Evolutionary conservation across 2,797 vertebrate species (phyloP), one percentile per base, ranked within the genome.

Genomic region (Cossypha caffra): DNA sequence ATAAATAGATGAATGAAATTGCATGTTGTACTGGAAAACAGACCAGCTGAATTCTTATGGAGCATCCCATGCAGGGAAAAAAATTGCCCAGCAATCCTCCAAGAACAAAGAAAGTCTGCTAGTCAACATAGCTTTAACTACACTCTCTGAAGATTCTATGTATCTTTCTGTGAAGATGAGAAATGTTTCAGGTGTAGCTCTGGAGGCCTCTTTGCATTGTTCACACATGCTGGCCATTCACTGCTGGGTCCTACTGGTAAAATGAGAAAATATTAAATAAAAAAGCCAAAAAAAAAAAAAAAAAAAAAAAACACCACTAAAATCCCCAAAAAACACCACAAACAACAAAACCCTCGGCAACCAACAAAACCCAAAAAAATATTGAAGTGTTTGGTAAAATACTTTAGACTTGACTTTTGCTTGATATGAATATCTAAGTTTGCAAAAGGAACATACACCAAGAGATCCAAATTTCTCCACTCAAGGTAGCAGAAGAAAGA

Each of bases 141-240:
- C 0, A 1, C 14, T 50, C 20, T 52, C 37, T 50, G 29, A 61
- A 48, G 21, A 42, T 19, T 63, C 5, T 1, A 2, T 4, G 0
- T 31, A 5, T 31, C 48, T 69, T 61, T 54, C 33, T 29, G 42
- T 33, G 16, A 33, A 61, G n/a, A 62, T 43, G 14, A 86, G 38
- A 81, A 84, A 29, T 16, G 10, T 48, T 31, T 76, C 71, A 73
- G 47, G 10, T 54, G 20, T 25, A 51, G 50, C 24, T 76, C 29
- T 73, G 42, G 11, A 25, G 48, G 15, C 9, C 33, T 64, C 28
- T 37, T 17, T 77, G 18, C 35, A 63, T 2, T 64, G n/a, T 21
- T 67, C 14, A 86, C 18, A 86, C 14, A 43, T 16, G 7, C 13
- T 57, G 45, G 47, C 40, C 47, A 73, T 17, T 55, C 61, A 37